Base-by-base conservation (phyloP, 2,888 invertebrate species). In the Azorinus chamasolen region DNA sequence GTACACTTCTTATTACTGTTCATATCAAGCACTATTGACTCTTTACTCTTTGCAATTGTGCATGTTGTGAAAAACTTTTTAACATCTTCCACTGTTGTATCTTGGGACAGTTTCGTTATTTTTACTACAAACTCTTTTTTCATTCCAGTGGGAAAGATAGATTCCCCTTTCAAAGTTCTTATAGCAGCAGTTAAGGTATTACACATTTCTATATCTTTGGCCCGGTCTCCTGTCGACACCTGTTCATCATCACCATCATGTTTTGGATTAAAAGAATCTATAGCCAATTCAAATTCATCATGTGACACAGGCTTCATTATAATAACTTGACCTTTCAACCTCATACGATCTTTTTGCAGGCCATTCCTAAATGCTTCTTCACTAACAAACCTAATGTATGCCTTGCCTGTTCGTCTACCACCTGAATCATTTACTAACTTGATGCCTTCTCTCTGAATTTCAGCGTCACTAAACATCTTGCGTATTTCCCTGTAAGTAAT, bases 61-160 rank as follows among this genome's bases (percentile, higher is more conserved):
- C 98, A 95, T 88, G 97, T 98, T 88, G 95, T 95, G 95, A 99
- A 99, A 95, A 96, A 99, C 93, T 96, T 96, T 82, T 97, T 96
- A 94, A 99, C 97, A 94, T 99, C 99, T 2, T 84, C 81, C 37
- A 71, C 73, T 8, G 78, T 85, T 14, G 85, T 82, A 61, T 83
- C 83, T 46, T 71, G 75, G 0, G 88, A 86, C 39, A 89, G 77
- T n/a, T 83, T 79, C 51, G 77, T 83, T 2, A 90, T 51, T 51
- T 79, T 80, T 2, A 87, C 72, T 48, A 88, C 74, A 54, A 76
- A 69, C 1, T 62, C 65, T 22, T 14, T 24, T 32, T 54, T 54
- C 18, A 8, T 14, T 27, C 8, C n/a, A 6, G 14, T 37, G 1
- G 59, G 46, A 5, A 55, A 12, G 12, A 57, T 48, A 43, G 50